phyloP scores from a whole-genome alignment of 1,140 invertebrate genomes.

The Drosophila yakuba region DNA sequence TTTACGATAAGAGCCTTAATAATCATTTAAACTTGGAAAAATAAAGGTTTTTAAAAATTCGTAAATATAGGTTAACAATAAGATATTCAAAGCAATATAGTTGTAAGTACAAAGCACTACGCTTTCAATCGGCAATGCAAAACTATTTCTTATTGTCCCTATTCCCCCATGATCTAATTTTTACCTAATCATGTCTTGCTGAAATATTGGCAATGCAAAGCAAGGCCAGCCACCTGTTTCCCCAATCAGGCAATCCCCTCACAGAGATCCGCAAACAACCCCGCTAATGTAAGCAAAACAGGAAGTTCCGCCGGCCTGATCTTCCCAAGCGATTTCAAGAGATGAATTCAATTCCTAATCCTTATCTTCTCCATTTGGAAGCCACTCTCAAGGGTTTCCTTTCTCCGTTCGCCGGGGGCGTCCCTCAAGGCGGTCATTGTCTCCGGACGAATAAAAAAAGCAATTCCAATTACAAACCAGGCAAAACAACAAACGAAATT shows the following conservation, averaged over 20 bases:
- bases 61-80: no score
- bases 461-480: conserved; percentile 69
- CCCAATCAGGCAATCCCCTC: conserved; percentile 6
- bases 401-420: conserved; percentile 35
- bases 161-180: neutral
- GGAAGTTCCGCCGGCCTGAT: conserved; percentile 38
- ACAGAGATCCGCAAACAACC: conserved; percentile 20
- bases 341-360: conserved; percentile 43
- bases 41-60: no score
- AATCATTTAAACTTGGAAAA: no score
- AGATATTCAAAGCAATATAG: no score
- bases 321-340: conserved; percentile 37
- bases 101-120: no score
- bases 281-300: conserved; percentile 22
- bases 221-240: conserved; percentile 11
- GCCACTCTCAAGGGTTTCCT: conserved; percentile 43
- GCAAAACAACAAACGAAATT: conserved; percentile 51
- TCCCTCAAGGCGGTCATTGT: conserved; percentile 57
- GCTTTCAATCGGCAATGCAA: no score
- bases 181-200: neutral
- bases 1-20: no score
- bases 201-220: neutral
- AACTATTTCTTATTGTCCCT: no score
- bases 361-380: conserved; percentile 4
- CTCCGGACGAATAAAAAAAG: conserved; percentile 61